phyloP scores from a whole-genome alignment of 2,113 vertebrate genomes.

The Sterrhoptilus dennistouni region DNA sequence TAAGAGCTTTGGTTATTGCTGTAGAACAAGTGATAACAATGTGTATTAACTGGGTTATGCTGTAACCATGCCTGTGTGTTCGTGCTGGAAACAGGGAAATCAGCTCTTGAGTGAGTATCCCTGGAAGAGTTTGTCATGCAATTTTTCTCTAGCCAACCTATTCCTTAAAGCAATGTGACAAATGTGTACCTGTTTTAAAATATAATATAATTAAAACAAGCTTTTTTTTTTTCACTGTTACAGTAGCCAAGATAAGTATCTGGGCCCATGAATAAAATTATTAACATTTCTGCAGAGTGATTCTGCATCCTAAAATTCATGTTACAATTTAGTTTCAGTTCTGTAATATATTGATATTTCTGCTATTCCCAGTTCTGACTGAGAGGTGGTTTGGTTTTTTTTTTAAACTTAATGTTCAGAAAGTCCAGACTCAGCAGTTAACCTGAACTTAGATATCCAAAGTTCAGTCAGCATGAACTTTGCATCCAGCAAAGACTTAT shows the following conservation, averaged over 20 bases:
- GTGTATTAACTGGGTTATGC: not conserved
- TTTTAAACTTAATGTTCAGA: not conserved
- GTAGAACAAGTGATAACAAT: constrained; percentile 12
- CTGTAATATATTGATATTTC: not conserved
- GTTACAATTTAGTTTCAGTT: not conserved
- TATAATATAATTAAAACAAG: not conserved
- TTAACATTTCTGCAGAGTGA: not conserved
- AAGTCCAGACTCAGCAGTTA: not conserved
- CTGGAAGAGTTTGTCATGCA: not conserved
- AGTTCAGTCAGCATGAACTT: not conserved
- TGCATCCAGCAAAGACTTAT: not conserved
- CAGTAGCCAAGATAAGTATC: not conserved
- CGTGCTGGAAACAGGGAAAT: not conserved
- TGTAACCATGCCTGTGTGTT: not conserved
- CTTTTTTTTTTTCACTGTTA: not conserved
- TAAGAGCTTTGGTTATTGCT: not conserved
- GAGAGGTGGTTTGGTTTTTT: fast-evolving
- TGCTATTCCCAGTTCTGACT: not conserved
- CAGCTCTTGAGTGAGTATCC: not conserved
- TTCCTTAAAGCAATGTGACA: not conserved
- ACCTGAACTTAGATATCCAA: not conserved
- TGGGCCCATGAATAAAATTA: not conserved
- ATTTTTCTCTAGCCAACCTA: not conserved
- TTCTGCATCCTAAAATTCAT: not conserved
- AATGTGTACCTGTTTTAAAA: not conserved